phyloP scores from a whole-genome alignment of 1,140 invertebrate species.

The Trialeurodes vaporariorum region DNA sequence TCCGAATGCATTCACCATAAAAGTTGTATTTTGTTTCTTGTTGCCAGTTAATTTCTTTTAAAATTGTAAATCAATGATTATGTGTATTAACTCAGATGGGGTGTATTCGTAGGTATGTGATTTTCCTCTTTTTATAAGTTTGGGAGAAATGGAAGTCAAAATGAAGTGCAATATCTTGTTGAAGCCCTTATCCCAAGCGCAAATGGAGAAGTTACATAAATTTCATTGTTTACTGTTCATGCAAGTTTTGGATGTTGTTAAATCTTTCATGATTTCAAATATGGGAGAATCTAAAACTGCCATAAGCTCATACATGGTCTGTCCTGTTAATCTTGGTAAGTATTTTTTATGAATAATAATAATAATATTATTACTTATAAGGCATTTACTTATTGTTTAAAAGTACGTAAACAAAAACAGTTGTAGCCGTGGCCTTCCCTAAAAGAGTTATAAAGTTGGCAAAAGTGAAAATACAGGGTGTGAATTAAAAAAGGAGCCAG shows the following conservation, averaged over 20 bases:
- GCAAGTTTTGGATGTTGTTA: conserved; percentile 61
- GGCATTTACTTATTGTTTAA: too few species aligned
- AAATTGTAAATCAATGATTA: not conserved
- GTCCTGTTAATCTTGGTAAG: conserved; percentile 16
- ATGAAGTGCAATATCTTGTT: conserved; percentile 40
- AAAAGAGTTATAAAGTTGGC: too few species aligned
- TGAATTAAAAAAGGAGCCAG: too few species aligned
- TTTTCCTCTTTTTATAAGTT: conserved; percentile 77
- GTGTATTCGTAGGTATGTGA: conserved; percentile 42
- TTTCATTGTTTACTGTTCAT: conserved; percentile 57
- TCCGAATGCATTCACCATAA: not conserved
- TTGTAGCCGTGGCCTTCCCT: too few species aligned
- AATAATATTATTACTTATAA: too few species aligned
- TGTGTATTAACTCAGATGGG: not conserved
- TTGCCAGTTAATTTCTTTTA: not conserved
- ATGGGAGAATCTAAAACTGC: conserved; percentile 19
- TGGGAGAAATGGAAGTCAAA: conserved; percentile 51
- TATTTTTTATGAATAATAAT: too few species aligned
- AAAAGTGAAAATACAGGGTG: too few species aligned
- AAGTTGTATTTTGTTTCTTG: not conserved
- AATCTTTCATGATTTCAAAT: conserved; percentile 51
- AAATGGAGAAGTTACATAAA: conserved; percentile 44
- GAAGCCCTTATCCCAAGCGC: conserved; percentile 37
- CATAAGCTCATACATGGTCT: conserved; percentile 12
- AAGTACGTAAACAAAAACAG: too few species aligned